A percentile compares a stretch with the other conserved stretches of the same genome.
Evolutionary conservation across 2,888 invertebrate species (phyloP).

Genomic region (Pedicia rivosa): DNA sequence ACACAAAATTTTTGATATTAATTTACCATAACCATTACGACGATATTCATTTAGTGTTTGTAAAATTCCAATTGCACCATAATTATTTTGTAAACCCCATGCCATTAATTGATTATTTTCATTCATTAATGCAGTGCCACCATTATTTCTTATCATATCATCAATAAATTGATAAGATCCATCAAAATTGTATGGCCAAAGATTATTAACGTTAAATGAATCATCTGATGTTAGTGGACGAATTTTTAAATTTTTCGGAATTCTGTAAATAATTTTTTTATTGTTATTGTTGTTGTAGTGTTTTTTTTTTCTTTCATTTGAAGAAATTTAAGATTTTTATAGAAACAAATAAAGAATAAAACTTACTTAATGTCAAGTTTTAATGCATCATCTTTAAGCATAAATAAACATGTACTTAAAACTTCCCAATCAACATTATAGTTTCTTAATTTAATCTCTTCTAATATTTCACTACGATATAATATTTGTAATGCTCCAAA

Average conservation of each 20-base stretch:
- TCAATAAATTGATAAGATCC: not conserved
- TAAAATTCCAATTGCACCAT: not conserved
- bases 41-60: not conserved
- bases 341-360: not conserved
- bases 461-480: not conserved
- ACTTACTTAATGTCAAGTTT: not conserved
- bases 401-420: not conserved
- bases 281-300: too few species aligned
- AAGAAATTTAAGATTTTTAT: not conserved
- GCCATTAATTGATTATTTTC: not conserved
- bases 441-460: too few species aligned
- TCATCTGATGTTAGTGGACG: not conserved
- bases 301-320: not conserved
- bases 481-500: not conserved
- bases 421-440: not conserved
- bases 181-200: not conserved
- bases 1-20: not conserved
- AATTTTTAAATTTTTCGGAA: not conserved
- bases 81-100: not conserved
- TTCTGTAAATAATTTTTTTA: too few species aligned
- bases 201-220: not conserved
- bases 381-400: not conserved
- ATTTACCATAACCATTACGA: not conserved
- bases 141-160: not conserved
- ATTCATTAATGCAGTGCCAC: not conserved